A percentile compares a stretch with the other conserved stretches of the same genome.
These are phyloP conservation scores for Pachycephus smyrnensis DNA, from an alignment of 2,888 invertebrate genomes.

Conservation along the genomic window DNA sequence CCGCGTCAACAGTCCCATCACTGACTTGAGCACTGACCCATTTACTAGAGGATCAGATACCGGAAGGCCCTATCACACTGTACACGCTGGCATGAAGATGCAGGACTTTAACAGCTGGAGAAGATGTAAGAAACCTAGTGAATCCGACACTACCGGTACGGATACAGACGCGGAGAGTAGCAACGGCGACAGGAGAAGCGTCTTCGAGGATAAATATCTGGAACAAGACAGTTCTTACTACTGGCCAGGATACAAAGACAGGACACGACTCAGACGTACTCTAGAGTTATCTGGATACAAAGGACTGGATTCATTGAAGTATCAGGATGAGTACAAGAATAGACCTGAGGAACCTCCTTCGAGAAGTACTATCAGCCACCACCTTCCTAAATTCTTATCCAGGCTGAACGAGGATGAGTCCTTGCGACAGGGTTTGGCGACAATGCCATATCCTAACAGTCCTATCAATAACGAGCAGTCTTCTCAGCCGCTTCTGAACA, in stretches of 20 bases:
- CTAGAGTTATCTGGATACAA: not conserved
- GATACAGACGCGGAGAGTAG: constrained; percentile 12
- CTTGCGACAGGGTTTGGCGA: not conserved
- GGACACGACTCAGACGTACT: not conserved
- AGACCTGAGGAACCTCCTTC: not conserved
- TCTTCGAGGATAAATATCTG: not conserved
- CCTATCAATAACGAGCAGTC: not conserved
- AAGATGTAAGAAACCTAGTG: not conserved
- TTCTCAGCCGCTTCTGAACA: constrained; percentile 21
- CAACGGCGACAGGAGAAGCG: constrained; percentile 6
- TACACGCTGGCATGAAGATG: constrained; percentile 38
- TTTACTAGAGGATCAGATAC: not conserved
- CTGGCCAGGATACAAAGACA: not conserved
- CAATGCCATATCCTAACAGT: not conserved
- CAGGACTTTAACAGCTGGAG: constrained; percentile 19
- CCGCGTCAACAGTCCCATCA: constrained; percentile 1
- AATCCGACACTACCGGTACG: constrained; percentile 4
- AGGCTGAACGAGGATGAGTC: not conserved
- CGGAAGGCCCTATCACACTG: not conserved
- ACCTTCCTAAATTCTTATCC: not conserved
- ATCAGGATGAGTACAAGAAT: not conserved
- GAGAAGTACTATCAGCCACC: not conserved
- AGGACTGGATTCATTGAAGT: not conserved
- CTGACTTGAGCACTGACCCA: constrained; percentile 9
- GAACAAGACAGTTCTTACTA: not conserved